phyloP scores from a whole-genome alignment of 2,888 invertebrate genomes.

The Tridacna gigas region DNA sequence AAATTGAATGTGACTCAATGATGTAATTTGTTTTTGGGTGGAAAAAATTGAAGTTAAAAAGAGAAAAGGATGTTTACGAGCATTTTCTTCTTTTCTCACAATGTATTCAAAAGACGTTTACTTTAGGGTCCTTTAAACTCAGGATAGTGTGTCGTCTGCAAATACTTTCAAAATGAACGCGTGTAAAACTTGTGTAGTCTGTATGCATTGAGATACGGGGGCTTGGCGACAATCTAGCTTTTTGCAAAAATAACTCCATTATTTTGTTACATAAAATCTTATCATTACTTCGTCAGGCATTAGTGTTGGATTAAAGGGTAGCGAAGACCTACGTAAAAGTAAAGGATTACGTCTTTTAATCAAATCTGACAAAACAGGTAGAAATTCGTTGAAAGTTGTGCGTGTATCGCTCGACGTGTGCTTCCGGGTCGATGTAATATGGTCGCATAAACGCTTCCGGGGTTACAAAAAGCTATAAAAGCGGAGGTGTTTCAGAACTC shows the following conservation, averaged over 20 bases:
- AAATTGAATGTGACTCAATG: no score
- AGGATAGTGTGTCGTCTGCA: not conserved
- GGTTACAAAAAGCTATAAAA: conserved; percentile 6
- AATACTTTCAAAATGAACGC: no score
- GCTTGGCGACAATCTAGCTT: not conserved
- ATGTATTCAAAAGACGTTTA: not conserved
- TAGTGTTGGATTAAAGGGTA: no score
- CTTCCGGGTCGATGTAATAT: not conserved
- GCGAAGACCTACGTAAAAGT: no score
- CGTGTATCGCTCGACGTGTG: not conserved
- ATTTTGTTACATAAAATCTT: no score
- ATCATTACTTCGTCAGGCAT: no score
- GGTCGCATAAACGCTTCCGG: conserved; percentile 14
- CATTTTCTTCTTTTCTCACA: not conserved
- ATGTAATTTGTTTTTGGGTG: no score
- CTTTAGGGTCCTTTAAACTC: not conserved
- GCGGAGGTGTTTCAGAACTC: not conserved
- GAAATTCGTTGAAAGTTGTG: no score
- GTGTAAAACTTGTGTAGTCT: no score
- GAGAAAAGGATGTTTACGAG: not conserved
- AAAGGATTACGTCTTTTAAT: not conserved
- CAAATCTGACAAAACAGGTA: not conserved
- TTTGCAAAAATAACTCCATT: not conserved
- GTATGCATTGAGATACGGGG: no score
- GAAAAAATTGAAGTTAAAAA: not conserved